phyloP scores from a whole-genome alignment of 2,113 vertebrate species.

The Takifugu flavidus region DNA sequence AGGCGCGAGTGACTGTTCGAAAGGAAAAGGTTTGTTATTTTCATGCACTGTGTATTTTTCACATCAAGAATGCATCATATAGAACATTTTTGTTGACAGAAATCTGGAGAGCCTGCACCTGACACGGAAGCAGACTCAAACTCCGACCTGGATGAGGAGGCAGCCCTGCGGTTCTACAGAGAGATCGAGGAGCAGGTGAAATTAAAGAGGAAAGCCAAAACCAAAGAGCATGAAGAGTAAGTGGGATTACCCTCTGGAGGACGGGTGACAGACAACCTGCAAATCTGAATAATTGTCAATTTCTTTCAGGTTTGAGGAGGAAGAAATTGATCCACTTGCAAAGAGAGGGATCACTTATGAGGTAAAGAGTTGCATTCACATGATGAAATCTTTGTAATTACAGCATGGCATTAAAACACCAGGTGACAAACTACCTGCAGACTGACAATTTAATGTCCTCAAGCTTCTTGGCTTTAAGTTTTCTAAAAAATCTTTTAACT shows the following conservation, averaged over 20 bases:
- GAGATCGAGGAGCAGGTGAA: constrained; percentile 66
- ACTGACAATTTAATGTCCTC: neutral
- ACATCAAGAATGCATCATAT: neutral
- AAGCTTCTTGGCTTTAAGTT: neutral
- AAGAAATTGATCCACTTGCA: constrained; percentile 54
- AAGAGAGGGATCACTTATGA: constrained; percentile 82
- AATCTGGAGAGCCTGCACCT: constrained; percentile 20
- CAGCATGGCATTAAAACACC: too few species aligned
- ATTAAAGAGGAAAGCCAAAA: constrained; percentile 65
- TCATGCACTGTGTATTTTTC: neutral
- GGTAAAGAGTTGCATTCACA: constrained; percentile 53
- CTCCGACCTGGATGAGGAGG: constrained; percentile 77
- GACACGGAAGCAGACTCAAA: constrained; percentile 50
- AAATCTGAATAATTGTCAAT: neutral
- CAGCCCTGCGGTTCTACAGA: constrained; percentile 78
- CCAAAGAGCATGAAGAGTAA: constrained; percentile 55
- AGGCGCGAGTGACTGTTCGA: constrained; percentile 49
- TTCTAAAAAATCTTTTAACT: neutral
- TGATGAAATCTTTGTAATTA: neutral
- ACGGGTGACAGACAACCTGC: neutral
- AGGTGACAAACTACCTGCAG: too few species aligned
- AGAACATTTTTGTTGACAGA: constrained; percentile 32
- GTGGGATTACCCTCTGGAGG: constrained; percentile 9
- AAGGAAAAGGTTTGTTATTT: constrained; percentile 41
- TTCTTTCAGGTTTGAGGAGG: constrained; percentile 49